These are phyloP conservation scores for Protobothrops flavoviridis DNA, from an alignment of 2,113 vertebrate genomes.

Conservation along the genomic window DNA sequence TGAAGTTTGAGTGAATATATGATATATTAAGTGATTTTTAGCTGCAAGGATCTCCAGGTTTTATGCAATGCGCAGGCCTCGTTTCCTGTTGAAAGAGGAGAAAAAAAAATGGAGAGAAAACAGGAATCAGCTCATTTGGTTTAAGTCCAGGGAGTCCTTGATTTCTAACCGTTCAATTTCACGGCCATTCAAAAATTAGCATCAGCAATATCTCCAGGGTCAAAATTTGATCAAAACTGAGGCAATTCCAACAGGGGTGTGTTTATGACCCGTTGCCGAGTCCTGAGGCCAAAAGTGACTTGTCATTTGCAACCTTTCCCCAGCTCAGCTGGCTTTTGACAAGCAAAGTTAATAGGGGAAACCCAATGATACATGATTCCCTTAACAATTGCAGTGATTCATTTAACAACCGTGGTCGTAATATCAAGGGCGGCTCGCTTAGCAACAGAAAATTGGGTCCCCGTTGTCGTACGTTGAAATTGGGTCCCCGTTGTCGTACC, in stretches of 20 bases:
- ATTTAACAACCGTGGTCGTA: background rate
- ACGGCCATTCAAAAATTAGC: background rate
- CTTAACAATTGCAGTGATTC: background rate
- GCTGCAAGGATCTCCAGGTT: background rate
- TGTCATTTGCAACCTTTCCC: background rate
- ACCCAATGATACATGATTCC: no score
- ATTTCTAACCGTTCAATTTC: background rate
- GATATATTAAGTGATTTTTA: background rate
- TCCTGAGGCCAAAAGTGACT: background rate
- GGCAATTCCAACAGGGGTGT: background rate
- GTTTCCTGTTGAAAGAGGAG: background rate
- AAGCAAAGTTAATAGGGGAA: background rate
- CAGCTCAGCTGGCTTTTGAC: background rate
- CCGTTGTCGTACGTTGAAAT: background rate
- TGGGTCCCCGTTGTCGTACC: background rate
- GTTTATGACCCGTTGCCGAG: background rate
- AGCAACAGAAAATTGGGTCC: background rate
- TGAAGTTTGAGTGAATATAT: background rate
- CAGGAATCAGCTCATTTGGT: background rate
- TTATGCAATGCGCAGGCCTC: background rate
- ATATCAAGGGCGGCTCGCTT: background rate
- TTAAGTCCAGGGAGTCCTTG: background rate
- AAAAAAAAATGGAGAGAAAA: background rate
- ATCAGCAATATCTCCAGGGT: background rate
- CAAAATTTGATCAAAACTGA: background rate